A percentile compares a stretch with the other conserved stretches of the same genome.
Conservation (phyloP, 2,888 invertebrate species). For the Heliconius ethilla region DNA sequence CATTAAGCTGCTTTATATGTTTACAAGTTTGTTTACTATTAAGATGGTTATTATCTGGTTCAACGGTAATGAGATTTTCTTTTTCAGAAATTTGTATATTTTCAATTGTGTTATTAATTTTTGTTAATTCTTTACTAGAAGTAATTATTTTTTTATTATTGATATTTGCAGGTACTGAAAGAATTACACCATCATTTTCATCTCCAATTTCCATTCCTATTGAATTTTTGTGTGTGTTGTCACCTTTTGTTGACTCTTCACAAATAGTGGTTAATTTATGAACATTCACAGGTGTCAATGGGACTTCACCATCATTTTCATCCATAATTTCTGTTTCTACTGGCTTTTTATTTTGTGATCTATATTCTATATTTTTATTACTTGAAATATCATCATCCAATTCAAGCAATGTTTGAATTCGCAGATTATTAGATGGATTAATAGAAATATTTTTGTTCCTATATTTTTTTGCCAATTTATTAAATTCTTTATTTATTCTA, state of each 20-base stretch:
- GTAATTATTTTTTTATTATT: neutral
- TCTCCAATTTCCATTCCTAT: neutral
- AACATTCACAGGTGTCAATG: neutral
- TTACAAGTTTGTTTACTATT: neutral
- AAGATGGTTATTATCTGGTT: neutral
- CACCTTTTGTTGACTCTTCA: neutral
- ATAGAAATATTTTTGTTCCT: constrained; percentile 75
- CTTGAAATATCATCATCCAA: neutral
- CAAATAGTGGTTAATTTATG: neutral
- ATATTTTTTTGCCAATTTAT: constrained; percentile 67
- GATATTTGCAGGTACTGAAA: neutral
- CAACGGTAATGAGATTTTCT: neutral
- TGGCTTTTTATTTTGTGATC: too few relatives aligned
- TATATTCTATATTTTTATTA: constrained; percentile 2
- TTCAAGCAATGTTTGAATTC: constrained; percentile 45
- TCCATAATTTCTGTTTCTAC: neutral
- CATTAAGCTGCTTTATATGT: neutral
- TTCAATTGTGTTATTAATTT: neutral
- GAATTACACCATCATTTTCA: constrained; percentile 33
- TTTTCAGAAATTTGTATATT: constrained; percentile 6
- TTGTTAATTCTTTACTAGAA: neutral
- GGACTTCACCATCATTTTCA: neutral
- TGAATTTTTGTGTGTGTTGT: constrained; percentile 5
- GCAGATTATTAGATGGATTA: constrained; percentile 70
- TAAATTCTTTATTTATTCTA: constrained; percentile 75